phyloP scores from a whole-genome alignment of 2,113 vertebrate genomes.

The Pteruthius melanotis region DNA sequence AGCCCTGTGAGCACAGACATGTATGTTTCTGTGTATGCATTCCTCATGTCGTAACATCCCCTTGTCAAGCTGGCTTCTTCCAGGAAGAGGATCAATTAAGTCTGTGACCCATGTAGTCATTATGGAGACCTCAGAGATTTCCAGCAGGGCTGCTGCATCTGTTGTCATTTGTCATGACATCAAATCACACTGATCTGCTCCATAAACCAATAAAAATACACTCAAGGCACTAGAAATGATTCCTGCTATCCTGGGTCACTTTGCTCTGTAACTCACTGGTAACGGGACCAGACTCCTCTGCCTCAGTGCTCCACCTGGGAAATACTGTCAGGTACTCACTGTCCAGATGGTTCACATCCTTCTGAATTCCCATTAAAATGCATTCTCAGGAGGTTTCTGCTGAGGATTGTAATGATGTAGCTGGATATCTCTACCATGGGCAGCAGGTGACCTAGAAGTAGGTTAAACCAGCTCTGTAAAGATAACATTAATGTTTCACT shows the following conservation, averaged over 20 bases:
- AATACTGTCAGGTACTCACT: not conserved
- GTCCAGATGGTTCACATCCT: not conserved
- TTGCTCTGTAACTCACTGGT: not conserved
- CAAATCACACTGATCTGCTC: not conserved
- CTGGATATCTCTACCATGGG: not conserved
- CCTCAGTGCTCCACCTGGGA: not conserved
- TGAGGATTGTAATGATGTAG: not conserved
- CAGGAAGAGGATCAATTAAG: slow-evolving; percentile 37
- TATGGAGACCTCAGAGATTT: not conserved
- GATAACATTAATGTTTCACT: not conserved
- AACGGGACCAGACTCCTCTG: not conserved
- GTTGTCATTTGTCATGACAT: slow-evolving; percentile 30
- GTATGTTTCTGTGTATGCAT: not conserved
- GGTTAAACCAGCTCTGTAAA: not conserved
- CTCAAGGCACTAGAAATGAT: not conserved
- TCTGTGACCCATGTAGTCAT: slow-evolving; percentile 1
- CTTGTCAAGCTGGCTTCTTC: not conserved
- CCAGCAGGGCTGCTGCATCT: not conserved
- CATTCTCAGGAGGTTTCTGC: not conserved
- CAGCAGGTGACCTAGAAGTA: not conserved
- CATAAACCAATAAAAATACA: slow-evolving; percentile 16
- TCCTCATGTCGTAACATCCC: not conserved
- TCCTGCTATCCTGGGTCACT: not conserved
- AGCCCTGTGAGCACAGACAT: not conserved
- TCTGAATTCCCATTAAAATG: not conserved